Evolutionary conservation across 2,888 invertebrate genomes (phyloP), one percentile per base, ranked within the genome.

Genomic region (Hypercompe scribonia): DNA sequence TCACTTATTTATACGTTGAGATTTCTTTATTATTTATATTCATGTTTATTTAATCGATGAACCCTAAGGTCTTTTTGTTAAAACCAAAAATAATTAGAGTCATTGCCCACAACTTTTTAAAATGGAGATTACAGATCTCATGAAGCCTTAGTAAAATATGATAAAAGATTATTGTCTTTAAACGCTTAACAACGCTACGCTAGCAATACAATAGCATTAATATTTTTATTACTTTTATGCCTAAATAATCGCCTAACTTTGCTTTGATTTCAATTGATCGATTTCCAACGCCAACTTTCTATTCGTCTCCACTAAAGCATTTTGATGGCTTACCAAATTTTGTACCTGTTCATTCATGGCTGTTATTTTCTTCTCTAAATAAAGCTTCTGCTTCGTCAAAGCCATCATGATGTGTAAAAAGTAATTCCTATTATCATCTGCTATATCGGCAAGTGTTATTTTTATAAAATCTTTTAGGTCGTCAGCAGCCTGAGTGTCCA

Each of bases 321-420:
- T 92, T 83, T 96, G 95, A 79, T 92, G 93, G 70, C 92, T 90
- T 64, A 90, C 85, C 76, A 95, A 84, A 73, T 84, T 87, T 68
- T 92, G 87, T 75, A 96, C 88, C 80, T 94, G 92, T 24, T 91
- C 90, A 78, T 84, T 90, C 88, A 96, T 89, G 1, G 80, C 85
- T 5, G 86, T 71, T 42, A 96, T 81, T 74, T 95, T 93, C 74
- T 95, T 95, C 76, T 96, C 95, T 68, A 96, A 87, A 87, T 90
- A 95, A 75, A 96, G 78, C 76, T 95, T 94, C 76, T 95, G 95
- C 82, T 96, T 96, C 1, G 95, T 95, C 31, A 96, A 86, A 42
- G 92, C 93, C 94, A 96, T 94, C 93, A 95, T 95, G n/a, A 95
- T 90, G 72, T 93, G 93, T 0, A 95, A 89, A 78, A 94, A 95